Base-by-base conservation (phyloP, 2,888 invertebrate species). In the Andrena haemorrhoa region DNA sequence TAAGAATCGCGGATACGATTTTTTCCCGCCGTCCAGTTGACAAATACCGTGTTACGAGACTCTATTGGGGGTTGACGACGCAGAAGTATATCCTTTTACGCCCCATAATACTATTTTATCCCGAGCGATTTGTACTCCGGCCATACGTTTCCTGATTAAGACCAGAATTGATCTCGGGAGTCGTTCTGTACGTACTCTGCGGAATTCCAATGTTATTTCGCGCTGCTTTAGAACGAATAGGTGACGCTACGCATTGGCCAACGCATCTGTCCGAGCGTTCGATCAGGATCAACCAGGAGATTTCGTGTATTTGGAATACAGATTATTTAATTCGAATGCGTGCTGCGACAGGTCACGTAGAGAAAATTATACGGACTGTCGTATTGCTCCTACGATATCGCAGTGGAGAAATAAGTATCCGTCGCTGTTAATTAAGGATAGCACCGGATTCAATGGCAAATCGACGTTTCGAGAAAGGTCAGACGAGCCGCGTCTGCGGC, bases 31-130 rank as follows among this genome's bases (percentile, higher is more conserved):
- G 31, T 53, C 51, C 12, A 12, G 31, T 78, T 78, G 66, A 78
- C 66, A 78, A 78, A 77, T 53, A 41, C 53, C 31, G 8, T 16
- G 58, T 41, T 51, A 76, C 58, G 75, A 60, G 26, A 41, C 65
- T 29, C 12, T n/a, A 23, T 10, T 12, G 16, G 4, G 4, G 47
- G 10, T 20, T 29, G 16, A 65, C n/a, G 26, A 73, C 35, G 73
- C 20, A 35, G 20, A 73, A 73, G 53, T 53, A 60, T 60, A 31
- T 47, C 10, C 16, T 75, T 60, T 8, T 31, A 4, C 23, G 29
- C 23, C 35, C 65, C n/a, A 51, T 58, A 76, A 76, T 64, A 33
- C 35, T 35, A 26, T 35, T 65, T 58, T 29, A 35, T 65, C 33
- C 58, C 26, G 75, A 41, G 33, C 66, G 20, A 66, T 49, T 65